Evolutionary conservation across 2,888 invertebrate species (phyloP), one percentile per base, ranked within the genome.

Genomic region (Netelia virgata): DNA sequence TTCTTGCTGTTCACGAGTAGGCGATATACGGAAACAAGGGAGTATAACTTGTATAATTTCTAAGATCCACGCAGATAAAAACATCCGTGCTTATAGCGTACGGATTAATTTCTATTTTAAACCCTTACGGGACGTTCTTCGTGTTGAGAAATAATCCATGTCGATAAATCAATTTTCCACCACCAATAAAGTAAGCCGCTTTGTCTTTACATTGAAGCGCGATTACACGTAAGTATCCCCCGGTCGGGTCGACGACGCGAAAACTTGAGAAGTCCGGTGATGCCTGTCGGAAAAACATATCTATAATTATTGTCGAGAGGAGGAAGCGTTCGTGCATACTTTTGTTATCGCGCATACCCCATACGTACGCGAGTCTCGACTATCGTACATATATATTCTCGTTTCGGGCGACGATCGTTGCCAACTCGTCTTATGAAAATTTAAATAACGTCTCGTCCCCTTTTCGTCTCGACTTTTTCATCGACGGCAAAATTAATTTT

Each of bases 1-100:
- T 83, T 8, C 70, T 83, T 8, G 78, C 83, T 28, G 78, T 73
- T 8, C 76, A 59, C 11, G 70, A 72, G 6, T 57, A 72, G n/a
- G 3, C n/a, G 14, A 47, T 10, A 3, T 47, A 14, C 36, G 36
- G 36, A 36, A 0, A 36, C 36, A 6, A 36, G 1, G 36, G 6
- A 36, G 36, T 36, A 1, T 36, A 36, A 36, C 36, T 36, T 36
- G 36, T 36, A 36, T 2, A 8, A 47, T 47, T 6, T 11, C 3
- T 11, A 47, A 47, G 3, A 47, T 14, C 14, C 11, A 14, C 1
- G 1, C 47, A 1, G 14, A 47, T 20, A 43, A 18, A 43, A 16
- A 69, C 1, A 47, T 69, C 16, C 2, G 18, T 47, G 16, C 10
- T 50, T n/a, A 14, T 10, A 18, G 1, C 41, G 3, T 36, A 14